Evolutionary conservation across 2,113 vertebrate species (phyloP), one percentile per base, ranked within the genome.

Genomic region (Coturnix japonica): DNA sequence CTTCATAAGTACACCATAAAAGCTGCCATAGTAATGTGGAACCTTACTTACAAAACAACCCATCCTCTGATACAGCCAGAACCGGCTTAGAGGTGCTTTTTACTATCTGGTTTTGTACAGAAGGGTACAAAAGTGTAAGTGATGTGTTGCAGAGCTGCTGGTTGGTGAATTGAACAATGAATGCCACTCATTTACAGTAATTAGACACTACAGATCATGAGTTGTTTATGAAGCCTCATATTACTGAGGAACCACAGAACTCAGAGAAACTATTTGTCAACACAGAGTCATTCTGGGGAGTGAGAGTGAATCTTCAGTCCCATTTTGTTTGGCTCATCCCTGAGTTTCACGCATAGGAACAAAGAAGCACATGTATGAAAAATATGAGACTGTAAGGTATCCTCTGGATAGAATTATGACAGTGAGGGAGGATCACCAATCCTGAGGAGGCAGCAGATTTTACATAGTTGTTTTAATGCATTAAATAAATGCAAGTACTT

Each of bases 191-290:
- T 31, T 80, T 19, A 8, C 4, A 22, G 31, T 44, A 31, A 63
- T 33, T 39, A 69, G 47, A 6, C 56, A 25, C 0, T 23, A 2
- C 18, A 11, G 49, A n/a, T 31, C 0, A 11, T 11, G 54, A 57
- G 0, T 46, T 76, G 21, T 30, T 71, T 53, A 41, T 12, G 53
- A 71, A 71, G 63, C 28, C 63, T n/a, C 15, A 56, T 28, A 1
- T 72, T 17, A 22, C 23, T 26, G 14, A 63, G 49, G 60, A 53
- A 20, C 35, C 12, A 31, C 41, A 22, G 5, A 22, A 20, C 19
- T 22, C 22, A 4, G 10, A 13, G 31, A n/a, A 49, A 1, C 12
- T 46, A 54, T 78, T 67, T 12, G 22, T 41, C 15, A 14, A 5
- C 19, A 54, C 22, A 59, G 72, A 69, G 37, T 6, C 8, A 0